These are phyloP conservation scores for Miichthys miiuy DNA, from an alignment of 2,797 vertebrate genomes.

Conservation along the genomic window DNA sequence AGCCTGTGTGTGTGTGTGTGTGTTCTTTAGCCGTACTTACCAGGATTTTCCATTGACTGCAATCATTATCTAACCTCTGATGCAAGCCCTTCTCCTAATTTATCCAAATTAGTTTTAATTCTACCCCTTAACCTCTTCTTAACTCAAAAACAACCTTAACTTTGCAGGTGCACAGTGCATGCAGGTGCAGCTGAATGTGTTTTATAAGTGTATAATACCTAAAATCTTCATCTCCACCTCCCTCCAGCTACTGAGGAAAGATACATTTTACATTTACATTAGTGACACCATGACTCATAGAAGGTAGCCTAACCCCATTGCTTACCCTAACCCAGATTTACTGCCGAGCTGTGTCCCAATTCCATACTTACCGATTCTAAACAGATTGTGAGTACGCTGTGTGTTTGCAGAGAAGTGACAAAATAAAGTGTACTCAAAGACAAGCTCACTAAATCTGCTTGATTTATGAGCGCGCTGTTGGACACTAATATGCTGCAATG, in stretches of 20 bases:
- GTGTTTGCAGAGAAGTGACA: neutral
- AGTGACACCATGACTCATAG: neutral
- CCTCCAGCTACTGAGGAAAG: neutral
- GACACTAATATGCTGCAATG: neutral
- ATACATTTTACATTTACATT: neutral
- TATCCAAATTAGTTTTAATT: neutral
- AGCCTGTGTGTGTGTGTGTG: neutral
- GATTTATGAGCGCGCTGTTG: neutral
- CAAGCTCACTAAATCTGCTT: neutral
- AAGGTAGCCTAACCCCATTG: neutral
- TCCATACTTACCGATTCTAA: neutral
- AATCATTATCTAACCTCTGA: neutral
- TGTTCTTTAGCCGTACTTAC: conserved; percentile 6
- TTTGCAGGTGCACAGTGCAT: neutral
- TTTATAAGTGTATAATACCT: neutral
- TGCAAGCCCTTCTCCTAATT: neutral
- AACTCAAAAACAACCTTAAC: neutral
- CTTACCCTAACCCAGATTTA: neutral
- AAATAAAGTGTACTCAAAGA: neutral
- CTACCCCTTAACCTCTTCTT: neutral
- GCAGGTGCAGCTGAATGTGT: neutral
- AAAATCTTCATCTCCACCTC: neutral
- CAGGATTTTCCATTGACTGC: neutral
- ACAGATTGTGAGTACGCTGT: neutral
- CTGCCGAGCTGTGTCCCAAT: neutral